Base-by-base conservation (phyloP, 2,113 vertebrate species). In the Onychostoma macrolepis region DNA sequence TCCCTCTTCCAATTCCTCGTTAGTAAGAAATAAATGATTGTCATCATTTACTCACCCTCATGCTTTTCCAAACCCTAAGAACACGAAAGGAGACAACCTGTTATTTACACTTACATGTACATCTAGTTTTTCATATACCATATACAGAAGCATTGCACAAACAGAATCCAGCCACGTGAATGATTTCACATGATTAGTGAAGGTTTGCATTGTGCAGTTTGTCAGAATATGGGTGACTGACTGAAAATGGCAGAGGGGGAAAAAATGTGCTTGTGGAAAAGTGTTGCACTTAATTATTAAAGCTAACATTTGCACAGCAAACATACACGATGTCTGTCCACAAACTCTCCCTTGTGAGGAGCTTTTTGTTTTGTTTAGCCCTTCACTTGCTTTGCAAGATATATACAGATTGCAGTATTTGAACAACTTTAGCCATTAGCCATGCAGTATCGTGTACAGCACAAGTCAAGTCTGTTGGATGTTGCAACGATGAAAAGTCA, bases 231-330 rank as follows among this genome's bases (percentile, higher is more conserved):
- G 13, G 28, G 41, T 45, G 74, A 85, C n/a, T 77, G 74, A 85
- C 50, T 56, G 53, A 79, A 78, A 79, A 63, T 24, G 75, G 13
- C 58, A 48, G 83, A 84, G 81, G 38, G 43, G 26, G 48, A 75
- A 67, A 33, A 41, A 86, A 85, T 80, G 74, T 75, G 85, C 74
- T 58, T 79, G 84, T 43, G 75, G 87, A 71, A 91, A 86, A 90
- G 90, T 81, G 63, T 61, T 71, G 69, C 86, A 90, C 90, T 90
- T 85, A 92, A 93, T 93, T 93, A 93, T 92, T 90, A 91, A 91
- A 94, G 81, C 84, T 88, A 93, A 92, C 90, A 93, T 93, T 93
- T 91, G 65, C 90, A 89, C 80, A 88, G 90, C 85, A 93, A 91
- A 90, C 89, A 92, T 89, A 88, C 85, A 90, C 67, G 71, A 85